Percentiles rank a stretch among this genome's conserved stretches.
Conservation (phyloP, 2,888 invertebrate genomes). For the Tridacna crocea region DNA sequence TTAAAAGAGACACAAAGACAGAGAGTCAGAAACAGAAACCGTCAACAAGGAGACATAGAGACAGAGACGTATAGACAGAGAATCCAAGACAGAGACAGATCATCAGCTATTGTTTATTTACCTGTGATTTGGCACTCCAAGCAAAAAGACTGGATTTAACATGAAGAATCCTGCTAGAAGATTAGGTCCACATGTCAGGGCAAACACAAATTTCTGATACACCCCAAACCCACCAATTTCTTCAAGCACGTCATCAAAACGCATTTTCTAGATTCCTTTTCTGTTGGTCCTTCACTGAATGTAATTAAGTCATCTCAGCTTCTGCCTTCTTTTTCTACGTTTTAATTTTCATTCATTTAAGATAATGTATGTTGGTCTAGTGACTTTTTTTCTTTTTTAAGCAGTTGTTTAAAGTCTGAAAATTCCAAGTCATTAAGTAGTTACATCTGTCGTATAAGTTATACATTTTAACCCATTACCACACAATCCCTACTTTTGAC, state of each 20-base stretch:
- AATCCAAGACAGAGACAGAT: neutral
- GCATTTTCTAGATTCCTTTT: constrained; percentile 47
- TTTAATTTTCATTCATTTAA: too few relatives aligned
- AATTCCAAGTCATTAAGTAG: too few relatives aligned
- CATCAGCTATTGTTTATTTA: neutral
- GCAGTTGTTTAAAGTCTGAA: too few relatives aligned
- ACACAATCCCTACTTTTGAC: too few relatives aligned
- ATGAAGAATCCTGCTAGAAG: constrained; percentile 50
- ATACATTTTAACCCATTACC: too few relatives aligned
- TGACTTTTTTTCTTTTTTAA: too few relatives aligned
- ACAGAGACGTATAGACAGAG: neutral
- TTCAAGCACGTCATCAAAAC: constrained; percentile 61
- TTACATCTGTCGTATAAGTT: too few relatives aligned
- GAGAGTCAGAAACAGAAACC: constrained; percentile 1
- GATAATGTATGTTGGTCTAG: too few relatives aligned
- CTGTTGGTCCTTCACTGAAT: neutral
- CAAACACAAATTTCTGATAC: constrained; percentile 65
- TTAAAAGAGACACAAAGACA: neutral
- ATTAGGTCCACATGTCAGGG: constrained; percentile 54
- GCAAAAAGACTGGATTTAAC: constrained; percentile 59
- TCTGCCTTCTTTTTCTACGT: too few relatives aligned
- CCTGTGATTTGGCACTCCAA: constrained; percentile 49
- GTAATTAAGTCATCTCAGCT: too few relatives aligned
- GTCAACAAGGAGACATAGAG: neutral
- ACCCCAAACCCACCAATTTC: constrained; percentile 66